These are phyloP conservation scores for Dendrocincla tyrannina DNA, from an alignment of 2,797 vertebrate species.

Conservation along the genomic window DNA sequence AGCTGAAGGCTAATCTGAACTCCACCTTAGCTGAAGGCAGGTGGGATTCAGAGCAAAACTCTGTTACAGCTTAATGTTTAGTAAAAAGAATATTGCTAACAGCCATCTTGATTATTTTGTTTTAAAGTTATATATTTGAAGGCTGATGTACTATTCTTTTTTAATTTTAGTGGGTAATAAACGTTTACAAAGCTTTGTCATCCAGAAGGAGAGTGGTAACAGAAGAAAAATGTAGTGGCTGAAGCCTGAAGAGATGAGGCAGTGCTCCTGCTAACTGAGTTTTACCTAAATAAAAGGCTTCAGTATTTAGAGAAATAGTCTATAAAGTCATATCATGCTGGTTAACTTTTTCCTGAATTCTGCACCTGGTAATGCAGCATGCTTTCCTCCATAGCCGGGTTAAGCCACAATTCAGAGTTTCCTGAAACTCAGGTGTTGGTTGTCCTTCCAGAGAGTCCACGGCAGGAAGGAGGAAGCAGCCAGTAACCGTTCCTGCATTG, in stretches of 20 bases:
- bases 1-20: slow-evolving; percentile 1
- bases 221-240: background rate
- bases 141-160: background rate
- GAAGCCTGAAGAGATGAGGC: background rate
- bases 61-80: background rate
- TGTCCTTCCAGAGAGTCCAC: background rate
- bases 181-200: background rate
- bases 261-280: background rate
- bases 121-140: background rate
- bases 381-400: background rate
- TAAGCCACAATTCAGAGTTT: background rate
- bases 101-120: background rate
- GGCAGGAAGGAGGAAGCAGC: slow-evolving; percentile 32
- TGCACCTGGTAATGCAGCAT: background rate
- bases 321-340: background rate
- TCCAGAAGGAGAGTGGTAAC: background rate
- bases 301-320: background rate
- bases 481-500: background rate
- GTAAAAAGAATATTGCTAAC: background rate
- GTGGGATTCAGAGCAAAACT: background rate
- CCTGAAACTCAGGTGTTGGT: background rate
- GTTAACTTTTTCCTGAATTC: background rate
- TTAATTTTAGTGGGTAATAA: background rate
- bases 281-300: background rate
- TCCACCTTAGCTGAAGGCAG: slow-evolving; percentile 1